Base-by-base conservation (phyloP, 30 jellyfish, hydroid and myxozoan genomes). In the Aurelia sp. region DNA sequence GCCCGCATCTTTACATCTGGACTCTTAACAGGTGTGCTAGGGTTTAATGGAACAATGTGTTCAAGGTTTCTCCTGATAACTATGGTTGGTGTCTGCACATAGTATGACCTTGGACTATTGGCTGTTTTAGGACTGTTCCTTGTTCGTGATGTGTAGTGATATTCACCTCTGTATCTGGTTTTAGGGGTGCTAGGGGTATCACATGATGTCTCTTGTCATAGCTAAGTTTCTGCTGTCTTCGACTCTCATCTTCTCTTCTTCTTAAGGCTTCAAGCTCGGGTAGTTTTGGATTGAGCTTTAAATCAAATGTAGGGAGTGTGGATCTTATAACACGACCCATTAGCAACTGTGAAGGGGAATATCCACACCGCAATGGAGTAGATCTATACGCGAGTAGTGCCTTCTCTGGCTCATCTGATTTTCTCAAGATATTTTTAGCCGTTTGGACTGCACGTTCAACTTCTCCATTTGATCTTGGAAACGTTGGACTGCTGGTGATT, bases 391-490 rank as follows among this genome's bases (percentile, higher is more conserved):
- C 89, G 17, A 85, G 83, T 18, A 85, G 75, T 31, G 94, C 89
- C 63, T 61, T 85, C 37, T 61, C 78, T 16, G 82, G 89, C 27
- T 85, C 94, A 15, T 62, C 50, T 19, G 77, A 51, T 51, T 82
- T 82, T 60, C 37, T 85, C 78, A 85, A 37, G 18, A 85, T 53
- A 8, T 61, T 61, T 37, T 73, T 73, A 47, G 79, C 79, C 47
- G 83, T 85, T 73, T 74, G 89, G 21, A 85, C 89, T 27, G 94
- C 94, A 59, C 75, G 82, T 57, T 85, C 94, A 7, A 66, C 94
- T 75, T 85, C 83, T 47, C 89, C 94, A 48, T 85, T 85, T 47
- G 87, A 58, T 63, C 74, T 74, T n/a, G 94, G 83, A 64, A 50
- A 85, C 40, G 9, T 22, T 59, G 86, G 92, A 71, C 92, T 82